These are phyloP conservation scores for Diabrotica undecimpunctata DNA, from an alignment of 1,140 invertebrate genomes.

Conservation along the genomic window DNA sequence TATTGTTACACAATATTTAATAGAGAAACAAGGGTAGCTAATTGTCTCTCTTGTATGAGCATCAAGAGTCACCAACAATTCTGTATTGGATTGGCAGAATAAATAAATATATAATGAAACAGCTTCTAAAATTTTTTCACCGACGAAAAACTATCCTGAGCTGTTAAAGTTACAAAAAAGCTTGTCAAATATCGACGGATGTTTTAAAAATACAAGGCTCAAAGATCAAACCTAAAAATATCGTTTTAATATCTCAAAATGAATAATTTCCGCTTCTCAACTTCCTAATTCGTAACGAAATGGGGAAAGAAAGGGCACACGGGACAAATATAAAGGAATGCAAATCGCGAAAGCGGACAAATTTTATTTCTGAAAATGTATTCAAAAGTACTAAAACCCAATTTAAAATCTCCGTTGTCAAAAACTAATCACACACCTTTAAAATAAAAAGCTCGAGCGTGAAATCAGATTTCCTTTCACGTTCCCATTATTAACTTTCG, in stretches of 20 bases:
- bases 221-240: too few relatives aligned
- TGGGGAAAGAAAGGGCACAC: background rate
- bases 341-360: constrained; percentile 25
- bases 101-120: too few relatives aligned
- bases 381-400: constrained; percentile 40
- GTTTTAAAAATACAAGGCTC: too few relatives aligned
- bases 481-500: constrained; percentile 48
- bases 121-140: too few relatives aligned
- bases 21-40: too few relatives aligned
- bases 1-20: too few relatives aligned
- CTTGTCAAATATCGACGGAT: too few relatives aligned
- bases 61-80: too few relatives aligned
- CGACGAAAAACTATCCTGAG: too few relatives aligned
- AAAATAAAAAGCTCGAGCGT: constrained; percentile 41
- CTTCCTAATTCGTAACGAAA: background rate
- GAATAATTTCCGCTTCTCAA: background rate
- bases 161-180: too few relatives aligned
- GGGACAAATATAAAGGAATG: constrained; percentile 19
- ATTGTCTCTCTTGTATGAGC: too few relatives aligned
- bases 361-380: constrained; percentile 39
- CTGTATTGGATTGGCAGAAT: too few relatives aligned
- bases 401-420: constrained; percentile 44
- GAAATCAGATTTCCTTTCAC: constrained; percentile 47
- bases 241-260: background rate
- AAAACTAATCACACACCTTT: constrained; percentile 46